Percentiles rank a stretch among this genome's conserved stretches.
Conservation (phyloP, 2,113 vertebrate species). For the Sclerurus mexicanus region DNA sequence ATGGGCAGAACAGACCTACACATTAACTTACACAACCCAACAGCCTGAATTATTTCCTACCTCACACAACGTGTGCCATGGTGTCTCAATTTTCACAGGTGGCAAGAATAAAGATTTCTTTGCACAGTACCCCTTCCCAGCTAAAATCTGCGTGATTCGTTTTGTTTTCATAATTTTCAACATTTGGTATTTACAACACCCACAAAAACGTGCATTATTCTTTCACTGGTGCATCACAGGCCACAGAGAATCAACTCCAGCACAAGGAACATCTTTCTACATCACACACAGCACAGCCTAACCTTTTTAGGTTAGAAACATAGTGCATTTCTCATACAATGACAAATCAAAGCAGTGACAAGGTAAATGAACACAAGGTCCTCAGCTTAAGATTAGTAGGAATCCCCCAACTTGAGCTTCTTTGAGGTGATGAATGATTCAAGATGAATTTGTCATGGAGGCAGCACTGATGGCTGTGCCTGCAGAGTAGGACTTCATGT, state of each 20-base stretch:
- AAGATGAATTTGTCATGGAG: not conserved
- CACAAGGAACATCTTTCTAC: not conserved
- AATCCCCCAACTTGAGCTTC: rapidly evolving
- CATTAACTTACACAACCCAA: not conserved
- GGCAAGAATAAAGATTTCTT: not conserved
- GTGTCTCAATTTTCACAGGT: not conserved
- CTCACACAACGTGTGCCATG: not conserved
- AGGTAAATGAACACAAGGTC: not conserved
- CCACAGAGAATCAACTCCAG: not conserved
- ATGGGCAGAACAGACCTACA: not conserved
- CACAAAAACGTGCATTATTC: not conserved
- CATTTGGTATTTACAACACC: not conserved
- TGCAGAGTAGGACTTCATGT: not conserved
- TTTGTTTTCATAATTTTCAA: not conserved
- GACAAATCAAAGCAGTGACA: not conserved
- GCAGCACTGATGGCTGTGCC: not conserved
- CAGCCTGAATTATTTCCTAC: not conserved
- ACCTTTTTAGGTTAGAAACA: not conserved
- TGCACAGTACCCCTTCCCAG: not conserved
- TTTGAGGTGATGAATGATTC: not conserved
- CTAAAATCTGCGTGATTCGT: not conserved
- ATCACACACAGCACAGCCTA: rapidly evolving
- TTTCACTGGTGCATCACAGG: not conserved
- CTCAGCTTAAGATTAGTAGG: not conserved
- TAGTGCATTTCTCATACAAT: not conserved